Percentiles rank a stretch among this genome's conserved stretches.
Evolutionary conservation across 2,113 vertebrate genomes (phyloP).

Genomic region (Chitala chitala): DNA sequence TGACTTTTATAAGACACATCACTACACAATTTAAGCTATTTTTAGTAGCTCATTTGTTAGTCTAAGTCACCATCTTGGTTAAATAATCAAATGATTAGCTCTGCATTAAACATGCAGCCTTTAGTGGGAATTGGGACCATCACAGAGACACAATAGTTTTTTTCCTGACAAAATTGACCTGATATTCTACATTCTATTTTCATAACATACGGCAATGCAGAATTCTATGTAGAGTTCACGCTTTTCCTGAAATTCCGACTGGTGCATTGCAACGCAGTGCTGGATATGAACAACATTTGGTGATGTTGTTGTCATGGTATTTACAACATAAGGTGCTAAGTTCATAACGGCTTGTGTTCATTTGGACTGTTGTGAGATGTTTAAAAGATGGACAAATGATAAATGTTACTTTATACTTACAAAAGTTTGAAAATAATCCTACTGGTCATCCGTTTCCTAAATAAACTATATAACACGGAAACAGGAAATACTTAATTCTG

Average conservation of each 20-base stretch:
- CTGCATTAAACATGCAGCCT: neutral
- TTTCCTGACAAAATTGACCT: conserved; percentile 11
- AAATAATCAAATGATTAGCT: conserved; percentile 5
- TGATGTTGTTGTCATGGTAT: neutral
- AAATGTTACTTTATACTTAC: neutral
- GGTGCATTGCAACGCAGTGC: neutral
- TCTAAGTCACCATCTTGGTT: neutral
- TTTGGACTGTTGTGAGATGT: neutral
- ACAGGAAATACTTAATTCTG: no score
- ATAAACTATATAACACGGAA: neutral
- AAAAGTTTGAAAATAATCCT: neutral
- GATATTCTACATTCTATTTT: conserved; percentile 19
- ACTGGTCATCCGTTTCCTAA: neutral
- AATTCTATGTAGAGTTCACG: neutral
- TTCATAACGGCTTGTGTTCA: neutral
- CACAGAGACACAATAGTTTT: conserved; percentile 9
- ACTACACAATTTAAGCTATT: neutral
- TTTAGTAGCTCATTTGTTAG: neutral
- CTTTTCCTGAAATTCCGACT: neutral
- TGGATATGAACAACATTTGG: neutral
- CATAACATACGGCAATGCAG: neutral
- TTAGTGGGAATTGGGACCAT: neutral
- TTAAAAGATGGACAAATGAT: neutral
- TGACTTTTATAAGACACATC: neutral
- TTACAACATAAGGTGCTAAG: neutral